Evolutionary conservation across 1,140 invertebrate genomes (phyloP).

Genomic region (Riptortus pedestris): DNA sequence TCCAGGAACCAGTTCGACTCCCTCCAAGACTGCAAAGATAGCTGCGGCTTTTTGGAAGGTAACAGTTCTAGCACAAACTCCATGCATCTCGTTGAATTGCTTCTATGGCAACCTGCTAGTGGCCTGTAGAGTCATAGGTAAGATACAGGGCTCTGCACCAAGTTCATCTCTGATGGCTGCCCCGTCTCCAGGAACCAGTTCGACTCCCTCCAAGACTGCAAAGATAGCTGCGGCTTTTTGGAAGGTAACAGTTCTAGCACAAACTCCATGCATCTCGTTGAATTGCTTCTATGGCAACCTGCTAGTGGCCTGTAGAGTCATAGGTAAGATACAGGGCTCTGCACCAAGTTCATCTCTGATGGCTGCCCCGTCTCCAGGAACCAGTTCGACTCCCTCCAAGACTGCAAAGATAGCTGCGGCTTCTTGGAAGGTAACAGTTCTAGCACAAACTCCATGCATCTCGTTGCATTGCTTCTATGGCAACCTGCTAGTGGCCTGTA

Average conservation of each 20-base stretch:
- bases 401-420: conserved; percentile 45
- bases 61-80: too few species aligned
- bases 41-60: conserved; percentile 42
- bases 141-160: conserved; percentile 43
- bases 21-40: conserved; percentile 43
- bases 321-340: conserved; percentile 38
- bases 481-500: too few species aligned
- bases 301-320: too few species aligned
- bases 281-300: too few species aligned
- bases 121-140: too few species aligned
- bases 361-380: conserved; percentile 67
- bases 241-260: too few species aligned
- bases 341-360: conserved; percentile 60
- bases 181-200: conserved; percentile 66
- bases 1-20: conserved; percentile 63
- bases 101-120: too few species aligned
- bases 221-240: conserved; percentile 40
- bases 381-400: conserved; percentile 51
- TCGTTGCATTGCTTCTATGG: too few species aligned
- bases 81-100: too few species aligned
- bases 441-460: too few species aligned
- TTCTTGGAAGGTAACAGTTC: conserved; percentile 37
- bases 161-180: conserved; percentile 68
- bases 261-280: too few species aligned
- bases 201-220: conserved; percentile 44